Evolutionary conservation across 2,888 invertebrate species (phyloP), one percentile per base, ranked within the genome.

Genomic region (Epistrophe eligans): DNA sequence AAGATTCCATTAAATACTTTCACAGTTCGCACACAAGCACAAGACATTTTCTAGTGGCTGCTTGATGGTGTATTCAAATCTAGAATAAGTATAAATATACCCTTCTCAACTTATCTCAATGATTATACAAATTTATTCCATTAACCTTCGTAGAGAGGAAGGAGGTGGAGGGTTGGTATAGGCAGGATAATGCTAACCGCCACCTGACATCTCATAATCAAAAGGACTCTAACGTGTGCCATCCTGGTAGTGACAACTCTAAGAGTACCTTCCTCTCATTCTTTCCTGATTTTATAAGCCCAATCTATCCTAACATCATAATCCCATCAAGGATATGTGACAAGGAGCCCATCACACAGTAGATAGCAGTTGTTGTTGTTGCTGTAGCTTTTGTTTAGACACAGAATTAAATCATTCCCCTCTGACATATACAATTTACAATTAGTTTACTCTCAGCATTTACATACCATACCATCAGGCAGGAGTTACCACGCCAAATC

Each of bases 371-470:
- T 8, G 43, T 1, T 43, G 43, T 24, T 24, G 43, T 38, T 13
- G 43, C 52, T 38, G 67, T 38, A 32, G 32, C 19, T 28, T n/a
- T 48, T 35, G 8, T 38, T 35, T 2, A 19, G n/a, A 24, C 38
- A 24, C 6, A 52, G 35, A 70, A 40, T 70, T 55, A 48, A 70
- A 70, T 10, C 38, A 70, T 52, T n/a, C 24, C 50, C 67, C 50
- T 15, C 35, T 17, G 38, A 50, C 15, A 40, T 9, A 52, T 28
- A 24, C 50, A 38, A 62, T 62, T 81, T 70, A 50, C 67, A 79
- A 82, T 82, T 87, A 87, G 85, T 82, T 82, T 58, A 79, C 50
- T 74, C 71, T 57, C 52, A 62, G 58, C 81, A 84, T 80, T 72
- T 79, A 64, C 79, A 24, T 24, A 24, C 24, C 24, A n/a, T 24